Conservation (phyloP, 2,113 vertebrate species). For the Clupea harengus region DNA sequence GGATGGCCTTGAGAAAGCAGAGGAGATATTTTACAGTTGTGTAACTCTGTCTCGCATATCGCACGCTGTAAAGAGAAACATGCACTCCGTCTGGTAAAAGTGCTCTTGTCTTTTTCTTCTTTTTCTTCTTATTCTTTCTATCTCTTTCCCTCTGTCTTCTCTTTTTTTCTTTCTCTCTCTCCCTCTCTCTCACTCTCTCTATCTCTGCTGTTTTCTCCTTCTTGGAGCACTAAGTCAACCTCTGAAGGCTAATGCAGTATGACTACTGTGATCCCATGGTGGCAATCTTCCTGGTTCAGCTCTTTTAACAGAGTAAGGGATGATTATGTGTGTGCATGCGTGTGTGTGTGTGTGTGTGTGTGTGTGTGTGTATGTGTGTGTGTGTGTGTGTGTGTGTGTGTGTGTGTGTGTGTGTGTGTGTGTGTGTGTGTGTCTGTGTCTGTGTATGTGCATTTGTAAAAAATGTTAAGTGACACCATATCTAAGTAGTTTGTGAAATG, state of each 20-base stretch:
- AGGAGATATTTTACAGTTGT: slow-evolving; percentile 58
- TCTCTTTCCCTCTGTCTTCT: slow-evolving; percentile 25
- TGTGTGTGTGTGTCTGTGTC: not conserved
- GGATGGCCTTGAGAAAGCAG: slow-evolving; percentile 52
- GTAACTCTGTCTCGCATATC: slow-evolving; percentile 57
- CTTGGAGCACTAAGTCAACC: not conserved
- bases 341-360: slow-evolving; percentile 24
- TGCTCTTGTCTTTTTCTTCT: slow-evolving; percentile 21
- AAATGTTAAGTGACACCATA: slow-evolving; percentile 27
- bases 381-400: slow-evolving; percentile 12
- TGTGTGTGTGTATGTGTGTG: slow-evolving; percentile 13
- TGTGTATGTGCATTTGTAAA: slow-evolving; percentile 43
- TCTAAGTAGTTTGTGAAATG: slow-evolving; percentile 12
- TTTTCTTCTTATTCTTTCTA: slow-evolving; percentile 20
- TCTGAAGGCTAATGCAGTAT: not conserved
- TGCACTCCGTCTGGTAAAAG: slow-evolving; percentile 46
- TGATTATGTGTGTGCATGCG: slow-evolving; percentile 49
- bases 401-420: too few species aligned
- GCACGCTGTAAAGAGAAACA: slow-evolving; percentile 56
- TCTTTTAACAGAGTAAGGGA: slow-evolving; percentile 32
- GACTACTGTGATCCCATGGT: slow-evolving; percentile 18
- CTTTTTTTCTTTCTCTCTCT: slow-evolving; percentile 24
- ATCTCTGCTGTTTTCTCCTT: slow-evolving; percentile 32
- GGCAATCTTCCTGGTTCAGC: slow-evolving; percentile 16
- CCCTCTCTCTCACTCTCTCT: slow-evolving; percentile 26